Evolutionary conservation across 64 coral and sea anemone species (phyloP).

Genomic region (Hydrozoanthus tunicans): DNA sequence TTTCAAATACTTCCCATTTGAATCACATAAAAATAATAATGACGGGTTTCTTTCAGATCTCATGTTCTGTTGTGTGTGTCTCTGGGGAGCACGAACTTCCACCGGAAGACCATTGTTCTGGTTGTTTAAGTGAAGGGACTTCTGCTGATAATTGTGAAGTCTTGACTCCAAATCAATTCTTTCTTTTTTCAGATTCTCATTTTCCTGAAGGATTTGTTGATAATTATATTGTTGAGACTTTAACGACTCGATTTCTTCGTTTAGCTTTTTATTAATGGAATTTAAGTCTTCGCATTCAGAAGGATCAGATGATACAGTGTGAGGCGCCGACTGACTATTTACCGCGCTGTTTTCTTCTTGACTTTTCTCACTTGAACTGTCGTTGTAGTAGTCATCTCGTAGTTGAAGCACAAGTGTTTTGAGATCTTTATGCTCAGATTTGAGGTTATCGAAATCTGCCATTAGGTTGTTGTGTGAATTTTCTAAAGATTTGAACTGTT

Average conservation of each 20-base stretch:
- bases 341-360: not conserved
- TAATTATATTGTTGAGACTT: not conserved
- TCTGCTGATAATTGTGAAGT: not conserved
- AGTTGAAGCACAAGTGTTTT: not conserved
- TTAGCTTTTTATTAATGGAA: not conserved
- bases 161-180: not conserved
- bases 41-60: not conserved
- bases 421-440: not conserved
- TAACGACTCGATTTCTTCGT: conserved; percentile 7
- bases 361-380: conserved; percentile 21
- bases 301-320: not conserved
- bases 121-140: not conserved
- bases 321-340: not conserved
- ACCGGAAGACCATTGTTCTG: not conserved
- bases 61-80: no score
- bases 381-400: not conserved
- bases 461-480: not conserved
- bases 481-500: conserved; percentile 13
- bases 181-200: not conserved
- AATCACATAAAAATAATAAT: not conserved
- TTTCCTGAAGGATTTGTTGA: not conserved
- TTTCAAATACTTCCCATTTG: conserved; percentile 8
- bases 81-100: not conserved
- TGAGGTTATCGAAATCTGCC: not conserved
- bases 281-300: not conserved